Base-by-base conservation (phyloP, 1,140 invertebrate genomes). In the Mesaphorura yosii region DNA sequence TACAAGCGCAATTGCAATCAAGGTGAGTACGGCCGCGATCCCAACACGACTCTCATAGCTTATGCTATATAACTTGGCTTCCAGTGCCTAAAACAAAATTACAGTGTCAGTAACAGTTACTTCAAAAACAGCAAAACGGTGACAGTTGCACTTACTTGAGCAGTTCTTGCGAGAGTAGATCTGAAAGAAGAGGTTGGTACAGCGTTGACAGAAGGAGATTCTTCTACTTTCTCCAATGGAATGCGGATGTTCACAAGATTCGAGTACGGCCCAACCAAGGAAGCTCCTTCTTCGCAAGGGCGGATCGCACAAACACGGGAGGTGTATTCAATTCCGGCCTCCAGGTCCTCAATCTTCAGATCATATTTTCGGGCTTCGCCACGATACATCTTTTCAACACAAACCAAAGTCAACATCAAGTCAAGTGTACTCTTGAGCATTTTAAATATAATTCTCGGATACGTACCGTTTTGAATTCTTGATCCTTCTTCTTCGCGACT, bases 21-120 rank as follows among this genome's bases (percentile, higher is more conserved):
- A 52, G 23, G 57, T 48, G 55, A 63, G 48, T 31, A 63, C 60
- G 42, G 60, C 60, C 45, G 59, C 27, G 23, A 62, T 58, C 27
- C 60, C 60, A 20, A 63, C 55, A 20, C 54, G 50, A 45, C 57
- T 63, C 42, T 63, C 60, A 42, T 57, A 59, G 34, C 57, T 59
- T 29, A 63, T 59, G 34, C 38, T 59, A 25, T 49, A 26, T 46
- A 63, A 48, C 46, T 57, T 57, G n/a, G 59, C 60, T 31, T 63
- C 57, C 27, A 59, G 20, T 10, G 45, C 42, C 60, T 63, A 42
- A 23, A 60, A 48, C 34, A 48, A 38, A 42, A 2, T 51, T 44
- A 44, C 7, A 50, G 20, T 15, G 37, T 45, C 26, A 37, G 25
- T 25, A 7, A 20, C 22, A 39, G 34, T 48, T 6, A 17, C 2